Conservation (phyloP, 1,140 invertebrate genomes). For the Pararge aegeria region DNA sequence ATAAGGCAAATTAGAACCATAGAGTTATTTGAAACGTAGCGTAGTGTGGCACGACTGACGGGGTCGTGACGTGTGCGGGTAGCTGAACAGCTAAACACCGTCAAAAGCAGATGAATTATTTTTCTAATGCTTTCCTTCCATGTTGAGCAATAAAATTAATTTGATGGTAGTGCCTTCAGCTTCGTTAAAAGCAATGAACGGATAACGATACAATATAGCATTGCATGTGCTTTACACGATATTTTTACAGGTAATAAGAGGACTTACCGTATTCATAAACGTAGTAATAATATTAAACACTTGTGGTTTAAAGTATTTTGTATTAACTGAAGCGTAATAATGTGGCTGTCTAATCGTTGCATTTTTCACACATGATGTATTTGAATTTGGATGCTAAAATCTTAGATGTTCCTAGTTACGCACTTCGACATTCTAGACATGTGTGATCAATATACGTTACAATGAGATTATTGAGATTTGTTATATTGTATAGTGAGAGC, state of each 20-base stretch:
- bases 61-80: slow-evolving; percentile 37
- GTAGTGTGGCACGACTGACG: slow-evolving; percentile 38
- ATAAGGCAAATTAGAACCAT: slow-evolving; percentile 21
- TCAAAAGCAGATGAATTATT: slow-evolving; percentile 63
- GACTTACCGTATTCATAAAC: slow-evolving; percentile 76
- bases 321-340: slow-evolving; percentile 62
- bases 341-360: slow-evolving; percentile 75
- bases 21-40: slow-evolving; percentile 45
- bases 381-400: slow-evolving; percentile 51
- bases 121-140: slow-evolving; percentile 72
- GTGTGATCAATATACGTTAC: slow-evolving; percentile 54
- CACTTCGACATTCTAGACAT: slow-evolving; percentile 62
- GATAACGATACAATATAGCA: slow-evolving; percentile 63
- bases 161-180: slow-evolving; percentile 78
- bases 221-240: slow-evolving; percentile 73
- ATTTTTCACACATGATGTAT: slow-evolving; percentile 70
- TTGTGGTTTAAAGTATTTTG: slow-evolving; percentile 68
- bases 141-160: slow-evolving; percentile 70
- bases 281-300: slow-evolving; percentile 66
- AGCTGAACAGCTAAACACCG: slow-evolving; percentile 36
- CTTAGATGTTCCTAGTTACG: slow-evolving; percentile 73
- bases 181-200: slow-evolving; percentile 64
- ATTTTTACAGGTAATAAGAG: slow-evolving; percentile 75
- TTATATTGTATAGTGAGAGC: slow-evolving; percentile 47
- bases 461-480: slow-evolving; percentile 57